Conservation (phyloP, 2,797 vertebrate genomes). For the Kryptolebias ocellatus region DNA sequence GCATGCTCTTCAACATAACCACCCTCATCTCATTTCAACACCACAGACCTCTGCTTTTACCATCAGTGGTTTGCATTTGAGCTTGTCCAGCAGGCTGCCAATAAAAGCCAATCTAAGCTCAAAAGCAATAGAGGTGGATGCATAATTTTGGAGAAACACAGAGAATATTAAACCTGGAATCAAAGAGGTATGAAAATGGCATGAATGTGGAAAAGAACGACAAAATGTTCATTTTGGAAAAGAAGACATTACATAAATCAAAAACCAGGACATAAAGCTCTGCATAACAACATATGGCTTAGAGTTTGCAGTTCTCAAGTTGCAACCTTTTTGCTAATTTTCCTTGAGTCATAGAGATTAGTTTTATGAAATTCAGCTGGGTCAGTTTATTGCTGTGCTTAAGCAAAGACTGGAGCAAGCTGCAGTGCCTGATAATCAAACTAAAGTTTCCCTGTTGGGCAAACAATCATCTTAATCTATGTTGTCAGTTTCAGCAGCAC, state of each 20-base stretch:
- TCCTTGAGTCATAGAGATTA: constrained; percentile 33
- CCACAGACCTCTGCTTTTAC: constrained; percentile 72
- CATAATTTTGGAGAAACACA: constrained; percentile 48
- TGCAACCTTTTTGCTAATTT: constrained; percentile 33
- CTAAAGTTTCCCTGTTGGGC: neutral
- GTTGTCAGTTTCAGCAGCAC: neutral
- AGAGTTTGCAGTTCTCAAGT: constrained; percentile 24
- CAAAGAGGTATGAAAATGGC: constrained; percentile 40
- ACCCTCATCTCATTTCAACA: constrained; percentile 51
- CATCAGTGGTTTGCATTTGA: constrained; percentile 63
- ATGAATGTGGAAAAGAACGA: constrained; percentile 64
- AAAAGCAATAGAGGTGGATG: constrained; percentile 65
- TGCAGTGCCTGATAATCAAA: neutral
- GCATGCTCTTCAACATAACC: constrained; percentile 50
- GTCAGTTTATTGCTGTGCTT: neutral
- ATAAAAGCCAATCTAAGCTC: constrained; percentile 56
- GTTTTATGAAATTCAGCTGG: constrained; percentile 14
- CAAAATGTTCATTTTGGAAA: constrained; percentile 48
- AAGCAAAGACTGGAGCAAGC: constrained; percentile 1
- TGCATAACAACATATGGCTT: constrained; percentile 24
- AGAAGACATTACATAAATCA: constrained; percentile 36
- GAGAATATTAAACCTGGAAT: constrained; percentile 47
- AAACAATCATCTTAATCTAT: neutral
- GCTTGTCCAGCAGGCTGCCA: constrained; percentile 55
- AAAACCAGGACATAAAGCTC: constrained; percentile 41